Conservation (phyloP, 2,797 vertebrate genomes). For the Lepidocolaptes lacrymiger region DNA sequence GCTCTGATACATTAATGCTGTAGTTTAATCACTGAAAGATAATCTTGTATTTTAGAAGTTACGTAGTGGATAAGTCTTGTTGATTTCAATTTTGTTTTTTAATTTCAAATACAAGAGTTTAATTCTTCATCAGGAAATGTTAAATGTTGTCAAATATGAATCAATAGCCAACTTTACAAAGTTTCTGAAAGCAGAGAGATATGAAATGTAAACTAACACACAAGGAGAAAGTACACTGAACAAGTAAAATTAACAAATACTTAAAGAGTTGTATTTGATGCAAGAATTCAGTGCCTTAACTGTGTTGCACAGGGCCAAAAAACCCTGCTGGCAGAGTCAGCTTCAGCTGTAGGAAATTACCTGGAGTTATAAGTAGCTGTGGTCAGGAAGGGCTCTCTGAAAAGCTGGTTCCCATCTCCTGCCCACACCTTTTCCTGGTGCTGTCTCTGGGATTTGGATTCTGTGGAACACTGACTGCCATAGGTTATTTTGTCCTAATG, state of each 20-base stretch:
- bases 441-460: background rate
- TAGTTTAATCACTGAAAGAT: background rate
- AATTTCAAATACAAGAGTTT: background rate
- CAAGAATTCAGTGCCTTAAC: background rate
- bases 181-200: background rate
- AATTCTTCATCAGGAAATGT: background rate
- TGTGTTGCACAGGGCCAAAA: rapidly evolving
- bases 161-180: background rate
- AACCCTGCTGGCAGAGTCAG: background rate
- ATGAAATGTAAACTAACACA: background rate
- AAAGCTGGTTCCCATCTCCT: background rate
- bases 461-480: rapidly evolving
- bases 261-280: background rate
- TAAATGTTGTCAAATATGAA: background rate
- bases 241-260: background rate
- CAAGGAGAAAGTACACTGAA: background rate
- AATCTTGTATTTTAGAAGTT: background rate
- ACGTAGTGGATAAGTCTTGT: rapidly evolving
- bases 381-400: background rate
- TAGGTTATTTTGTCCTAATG: background rate
- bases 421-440: background rate
- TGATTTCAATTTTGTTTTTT: background rate
- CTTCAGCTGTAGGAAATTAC: background rate
- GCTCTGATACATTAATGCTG: background rate
- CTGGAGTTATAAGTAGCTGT: background rate